Conservation (phyloP, 2,888 invertebrate species). For the Sturmia bella region DNA sequence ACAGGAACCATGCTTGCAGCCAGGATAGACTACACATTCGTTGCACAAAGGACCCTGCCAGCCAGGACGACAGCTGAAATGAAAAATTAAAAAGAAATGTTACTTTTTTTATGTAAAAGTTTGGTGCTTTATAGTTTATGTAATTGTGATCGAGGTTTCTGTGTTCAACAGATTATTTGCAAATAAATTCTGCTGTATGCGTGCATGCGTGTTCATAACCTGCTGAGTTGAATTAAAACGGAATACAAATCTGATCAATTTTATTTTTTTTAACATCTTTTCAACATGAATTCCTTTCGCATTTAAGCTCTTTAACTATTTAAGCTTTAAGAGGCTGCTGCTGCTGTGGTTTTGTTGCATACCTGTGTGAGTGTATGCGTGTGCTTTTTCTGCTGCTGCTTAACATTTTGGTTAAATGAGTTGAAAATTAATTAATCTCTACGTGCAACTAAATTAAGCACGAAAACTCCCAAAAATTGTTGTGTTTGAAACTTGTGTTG, state of each 20-base stretch:
- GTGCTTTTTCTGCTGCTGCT: background rate
- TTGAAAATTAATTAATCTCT: conserved; percentile 73
- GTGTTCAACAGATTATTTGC: conserved; percentile 13
- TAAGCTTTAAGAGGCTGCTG: conserved; percentile 16
- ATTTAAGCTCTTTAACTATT: conserved; percentile 39
- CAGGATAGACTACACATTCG: conserved; percentile 96
- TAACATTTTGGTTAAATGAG: conserved; percentile 66
- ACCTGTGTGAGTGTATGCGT: background rate
- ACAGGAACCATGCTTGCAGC: conserved; percentile 98
- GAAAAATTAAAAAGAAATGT: conserved; percentile 15
- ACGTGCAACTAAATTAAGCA: conserved; percentile 72
- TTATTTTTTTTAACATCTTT: conserved; percentile 10
- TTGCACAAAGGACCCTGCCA: conserved; percentile 96
- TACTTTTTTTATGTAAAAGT: background rate
- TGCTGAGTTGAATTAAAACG: conserved; percentile 52
- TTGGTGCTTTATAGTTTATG: background rate
- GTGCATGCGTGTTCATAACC: conserved; percentile 56
- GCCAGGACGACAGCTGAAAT: conserved; percentile 91
- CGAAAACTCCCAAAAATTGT: conserved; percentile 20
- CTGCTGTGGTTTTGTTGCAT: background rate
- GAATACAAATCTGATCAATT: conserved; percentile 53
- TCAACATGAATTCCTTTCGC: conserved; percentile 2
- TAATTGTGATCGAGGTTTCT: no score
- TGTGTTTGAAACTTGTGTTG: conserved; percentile 45
- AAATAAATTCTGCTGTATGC: conserved; percentile 24